Percentiles rank a stretch among this genome's conserved stretches.
These are phyloP conservation scores for Pomatorhinus ruficollis DNA, from an alignment of 2,113 vertebrate species.

Conservation along the genomic window DNA sequence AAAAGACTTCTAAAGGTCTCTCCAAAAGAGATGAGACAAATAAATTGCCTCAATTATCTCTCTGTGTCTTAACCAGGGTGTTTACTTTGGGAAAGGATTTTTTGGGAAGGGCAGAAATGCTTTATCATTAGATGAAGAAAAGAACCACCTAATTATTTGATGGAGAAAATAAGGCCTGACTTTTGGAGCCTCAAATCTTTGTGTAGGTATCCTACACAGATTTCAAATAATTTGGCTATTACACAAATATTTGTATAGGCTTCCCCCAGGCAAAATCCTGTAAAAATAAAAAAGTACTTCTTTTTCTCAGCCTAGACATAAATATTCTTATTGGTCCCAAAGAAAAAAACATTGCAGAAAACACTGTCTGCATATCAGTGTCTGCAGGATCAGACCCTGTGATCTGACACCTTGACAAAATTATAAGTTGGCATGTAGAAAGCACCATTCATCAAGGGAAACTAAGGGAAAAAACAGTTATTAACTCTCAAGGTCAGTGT, in stretches of 20 bases:
- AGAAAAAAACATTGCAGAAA: neutral
- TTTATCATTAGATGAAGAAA: neutral
- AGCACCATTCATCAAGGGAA: neutral
- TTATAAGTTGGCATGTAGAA: neutral
- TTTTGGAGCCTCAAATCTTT: neutral
- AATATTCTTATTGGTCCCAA: neutral
- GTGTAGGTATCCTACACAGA: neutral
- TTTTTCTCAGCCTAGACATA: neutral
- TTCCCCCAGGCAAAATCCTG: neutral
- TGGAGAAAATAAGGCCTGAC: neutral
- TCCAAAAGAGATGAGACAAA: neutral
- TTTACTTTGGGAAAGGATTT: neutral
- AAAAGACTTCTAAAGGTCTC: neutral
- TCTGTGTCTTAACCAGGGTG: neutral
- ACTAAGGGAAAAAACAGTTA: neutral
- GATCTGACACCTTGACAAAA: neutral
- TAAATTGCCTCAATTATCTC: neutral
- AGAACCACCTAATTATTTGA: neutral
- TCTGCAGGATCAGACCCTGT: neutral
- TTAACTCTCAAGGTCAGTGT: constrained; percentile 20
- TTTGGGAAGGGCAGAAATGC: neutral
- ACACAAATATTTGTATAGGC: neutral
- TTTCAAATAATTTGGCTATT: neutral
- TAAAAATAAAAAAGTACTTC: neutral
- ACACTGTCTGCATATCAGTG: neutral